Evolutionary conservation across 2,888 invertebrate genomes (phyloP).

Genomic region (Esperia sulphurella): DNA sequence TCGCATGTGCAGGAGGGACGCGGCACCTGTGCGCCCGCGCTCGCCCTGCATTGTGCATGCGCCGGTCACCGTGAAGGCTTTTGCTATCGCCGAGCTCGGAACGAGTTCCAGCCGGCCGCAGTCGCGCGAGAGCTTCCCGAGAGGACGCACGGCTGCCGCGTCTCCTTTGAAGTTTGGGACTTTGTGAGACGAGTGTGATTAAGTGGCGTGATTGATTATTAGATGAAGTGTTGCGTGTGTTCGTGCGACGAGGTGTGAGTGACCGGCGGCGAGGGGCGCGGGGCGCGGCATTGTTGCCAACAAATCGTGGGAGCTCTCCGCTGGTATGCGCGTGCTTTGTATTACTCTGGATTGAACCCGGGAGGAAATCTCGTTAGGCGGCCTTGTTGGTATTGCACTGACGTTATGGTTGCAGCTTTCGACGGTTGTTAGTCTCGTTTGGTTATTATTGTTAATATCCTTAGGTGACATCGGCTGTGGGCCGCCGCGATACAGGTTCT

Average conservation of each 20-base stretch:
- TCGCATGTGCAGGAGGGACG: no score
- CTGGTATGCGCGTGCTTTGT: slow-evolving; percentile 49
- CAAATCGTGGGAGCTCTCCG: slow-evolving; percentile 51
- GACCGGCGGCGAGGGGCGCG: slow-evolving; percentile 31
- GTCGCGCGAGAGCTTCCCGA: slow-evolving; percentile 37
- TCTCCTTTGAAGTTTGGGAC: slow-evolving; percentile 9
- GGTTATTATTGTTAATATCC: no score
- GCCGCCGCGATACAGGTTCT: no score
- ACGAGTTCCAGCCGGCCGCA: slow-evolving; percentile 40
- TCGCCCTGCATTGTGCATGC: slow-evolving; percentile 58
- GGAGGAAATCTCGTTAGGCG: slow-evolving; percentile 34
- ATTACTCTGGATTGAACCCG: slow-evolving; percentile 29
- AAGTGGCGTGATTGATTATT: no score
- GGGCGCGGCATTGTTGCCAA: slow-evolving; percentile 21
- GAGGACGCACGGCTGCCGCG: slow-evolving; percentile 21
- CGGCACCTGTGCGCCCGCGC: slow-evolving; percentile 68
- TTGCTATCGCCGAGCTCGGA: slow-evolving; percentile 33
- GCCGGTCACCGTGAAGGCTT: slow-evolving; percentile 41
- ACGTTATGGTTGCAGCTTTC: background rate
- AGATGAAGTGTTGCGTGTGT: slow-evolving; percentile 36
- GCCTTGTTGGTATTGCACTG: background rate
- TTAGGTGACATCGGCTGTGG: no score
- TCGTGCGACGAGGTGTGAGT: slow-evolving; percentile 36
- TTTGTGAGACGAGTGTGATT: slow-evolving; percentile 29
- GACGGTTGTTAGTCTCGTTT: no score